Percentiles rank a stretch among this genome's conserved stretches.
phyloP scores from a whole-genome alignment of 2,888 invertebrate species.

The Xiphydria camelus region DNA sequence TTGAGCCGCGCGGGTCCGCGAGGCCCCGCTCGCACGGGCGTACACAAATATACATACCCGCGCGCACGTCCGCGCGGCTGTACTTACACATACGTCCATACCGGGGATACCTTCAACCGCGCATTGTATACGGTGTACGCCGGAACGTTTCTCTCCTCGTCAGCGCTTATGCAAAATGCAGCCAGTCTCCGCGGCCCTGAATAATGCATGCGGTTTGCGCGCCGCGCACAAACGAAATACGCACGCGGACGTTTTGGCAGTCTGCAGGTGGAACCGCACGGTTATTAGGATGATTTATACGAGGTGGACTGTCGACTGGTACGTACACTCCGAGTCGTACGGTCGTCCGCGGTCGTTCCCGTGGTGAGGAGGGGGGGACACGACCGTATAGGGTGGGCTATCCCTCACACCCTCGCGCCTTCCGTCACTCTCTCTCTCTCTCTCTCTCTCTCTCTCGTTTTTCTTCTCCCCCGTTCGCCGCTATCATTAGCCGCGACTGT shows the following conservation, averaged over 20 bases:
- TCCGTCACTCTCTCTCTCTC: too few species aligned
- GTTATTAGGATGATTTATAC: slow-evolving; percentile 53
- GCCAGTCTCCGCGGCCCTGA: slow-evolving; percentile 35
- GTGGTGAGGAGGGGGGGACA: neutral
- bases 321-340: neutral
- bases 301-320: slow-evolving; percentile 31
- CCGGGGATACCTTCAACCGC: too few species aligned
- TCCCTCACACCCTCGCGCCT: too few species aligned
- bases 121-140: too few species aligned
- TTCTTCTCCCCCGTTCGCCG: too few species aligned
- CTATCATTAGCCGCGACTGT: slow-evolving; percentile 36
- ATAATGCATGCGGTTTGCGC: slow-evolving; percentile 51
- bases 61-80: too few species aligned
- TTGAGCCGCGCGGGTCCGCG: slow-evolving; percentile 18
- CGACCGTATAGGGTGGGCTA: too few species aligned
- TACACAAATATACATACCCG: too few species aligned
- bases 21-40: slow-evolving; percentile 1
- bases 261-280: slow-evolving; percentile 49
- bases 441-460: too few species aligned
- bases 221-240: slow-evolving; percentile 38
- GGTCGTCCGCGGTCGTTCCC: neutral
- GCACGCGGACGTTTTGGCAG: slow-evolving; percentile 35
- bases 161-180: slow-evolving; percentile 43
- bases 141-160: too few species aligned
- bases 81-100: too few species aligned